Evolutionary conservation across 2,888 invertebrate species (phyloP), one percentile per base, ranked within the genome.

Genomic region (Macrosiphum euphorbiae): DNA sequence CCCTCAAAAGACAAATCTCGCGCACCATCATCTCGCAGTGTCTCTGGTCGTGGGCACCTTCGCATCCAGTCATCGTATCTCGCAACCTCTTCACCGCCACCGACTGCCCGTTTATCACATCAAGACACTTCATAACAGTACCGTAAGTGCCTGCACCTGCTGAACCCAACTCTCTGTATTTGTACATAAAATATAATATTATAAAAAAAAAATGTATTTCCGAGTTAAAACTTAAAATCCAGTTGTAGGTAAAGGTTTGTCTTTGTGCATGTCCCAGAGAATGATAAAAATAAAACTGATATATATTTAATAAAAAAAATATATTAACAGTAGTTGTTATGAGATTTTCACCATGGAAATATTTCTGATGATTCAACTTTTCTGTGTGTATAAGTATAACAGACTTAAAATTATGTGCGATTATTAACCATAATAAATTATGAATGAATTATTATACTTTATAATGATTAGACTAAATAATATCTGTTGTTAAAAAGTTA

Each of bases 111-210:
- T 84, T 93, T 0, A 35, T 35, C 35, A 7, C 0, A n/a, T 89
- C 7, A n/a, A 89, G 8, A 58, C 92, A 93, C 28, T 84, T 84
- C 8, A 16, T 26, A n/a, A 93, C 92, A 26, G 41, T 84, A 78
- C 92, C 92, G 16, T 55, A 93, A n/a, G 89, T 89, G 35, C 92
- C 92, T 55, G 89, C 35, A 20, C 92, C 92, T 24, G 47, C 88
- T 20, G 28, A 3, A 0, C 20, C 52, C 28, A 78, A 7, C 10
- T 16, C 5, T 35, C 0, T 28, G n/a, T 92, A 92, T 3, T 88
- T 92, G 28, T 92, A 41, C 92, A 92, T 92, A 24, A 26, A 52
- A 78, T 78, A 78, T 78, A 35, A 35, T 78, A 67, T n/a, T 61
- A n/a, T 35, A 35, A 78, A 8, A 78, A 8, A 78, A 78, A 78